phyloP scores from a whole-genome alignment of 1,140 invertebrate species.

The Nasonia vitripennis region DNA sequence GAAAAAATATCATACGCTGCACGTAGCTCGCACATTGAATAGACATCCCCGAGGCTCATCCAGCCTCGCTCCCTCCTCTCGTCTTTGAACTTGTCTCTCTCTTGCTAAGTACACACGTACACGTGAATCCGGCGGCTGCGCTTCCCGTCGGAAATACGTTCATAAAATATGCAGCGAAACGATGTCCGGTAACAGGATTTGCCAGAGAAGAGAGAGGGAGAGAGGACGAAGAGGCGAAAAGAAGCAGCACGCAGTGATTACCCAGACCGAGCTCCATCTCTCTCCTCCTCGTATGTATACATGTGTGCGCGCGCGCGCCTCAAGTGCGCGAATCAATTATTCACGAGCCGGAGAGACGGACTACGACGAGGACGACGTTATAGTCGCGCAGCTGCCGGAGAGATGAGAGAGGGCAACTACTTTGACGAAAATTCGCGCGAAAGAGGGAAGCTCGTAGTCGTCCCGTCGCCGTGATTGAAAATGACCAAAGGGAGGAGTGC shows the following conservation, averaged over 20 bases:
- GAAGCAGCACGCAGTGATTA: constrained; percentile 63
- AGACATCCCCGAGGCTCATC: background rate
- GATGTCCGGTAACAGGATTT: constrained; percentile 69
- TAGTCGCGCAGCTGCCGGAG: constrained; percentile 11
- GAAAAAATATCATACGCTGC: constrained; percentile 14
- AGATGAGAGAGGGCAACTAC: background rate
- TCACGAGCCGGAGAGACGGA: constrained; percentile 61
- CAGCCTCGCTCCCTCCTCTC: background rate
- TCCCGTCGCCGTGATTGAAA: constrained; percentile 36
- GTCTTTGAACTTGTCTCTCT: constrained; percentile 59
- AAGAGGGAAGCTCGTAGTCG: constrained; percentile 25
- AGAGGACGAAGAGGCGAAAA: constrained; percentile 52
- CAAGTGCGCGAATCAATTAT: constrained; percentile 67
- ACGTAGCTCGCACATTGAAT: background rate
- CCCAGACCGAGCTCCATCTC: constrained; percentile 55
- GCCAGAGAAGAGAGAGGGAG: constrained; percentile 54
- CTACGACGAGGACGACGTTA: constrained; percentile 53
- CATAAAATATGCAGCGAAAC: constrained; percentile 67
- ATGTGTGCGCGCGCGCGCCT: constrained; percentile 57
- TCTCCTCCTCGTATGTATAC: constrained; percentile 51
- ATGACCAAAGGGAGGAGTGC: constrained; percentile 35
- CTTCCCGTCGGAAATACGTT: constrained; percentile 52
- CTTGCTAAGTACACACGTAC: constrained; percentile 57
- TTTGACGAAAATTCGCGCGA: constrained; percentile 48
- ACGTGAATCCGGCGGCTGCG: background rate